Evolutionary conservation across 2,797 vertebrate genomes (phyloP).

Genomic region (Propithecus perrieri): DNA sequence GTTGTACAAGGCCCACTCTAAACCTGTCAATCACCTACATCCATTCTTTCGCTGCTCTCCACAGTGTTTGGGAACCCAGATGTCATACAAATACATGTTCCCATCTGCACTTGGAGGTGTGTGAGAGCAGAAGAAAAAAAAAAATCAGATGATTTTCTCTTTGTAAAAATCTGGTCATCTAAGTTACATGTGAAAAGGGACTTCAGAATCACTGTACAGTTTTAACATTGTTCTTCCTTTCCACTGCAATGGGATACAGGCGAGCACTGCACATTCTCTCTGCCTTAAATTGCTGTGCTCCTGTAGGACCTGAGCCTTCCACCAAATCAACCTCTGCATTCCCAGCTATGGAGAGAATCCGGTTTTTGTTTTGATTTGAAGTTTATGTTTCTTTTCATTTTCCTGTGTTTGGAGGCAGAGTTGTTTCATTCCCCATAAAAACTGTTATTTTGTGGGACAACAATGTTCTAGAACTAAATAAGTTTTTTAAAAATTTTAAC

Average conservation of each 20-base stretch:
- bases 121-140: background rate
- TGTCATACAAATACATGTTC: background rate
- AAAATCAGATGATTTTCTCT: background rate
- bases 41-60: background rate
- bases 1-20: background rate
- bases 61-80: background rate
- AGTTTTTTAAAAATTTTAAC: background rate
- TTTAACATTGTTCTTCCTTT: slow-evolving; percentile 1
- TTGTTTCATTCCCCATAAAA: background rate
- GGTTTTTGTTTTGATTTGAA: background rate
- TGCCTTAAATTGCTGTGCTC: background rate
- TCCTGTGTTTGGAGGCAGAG: background rate
- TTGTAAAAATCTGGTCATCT: background rate
- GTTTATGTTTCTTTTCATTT: background rate
- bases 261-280: fast-evolving
- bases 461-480: background rate
- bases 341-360: background rate
- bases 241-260: background rate
- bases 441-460: background rate
- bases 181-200: background rate
- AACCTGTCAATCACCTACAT: background rate
- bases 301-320: background rate
- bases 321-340: background rate
- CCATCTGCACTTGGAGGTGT: background rate
- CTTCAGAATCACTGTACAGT: background rate